Evolutionary conservation across 2,888 invertebrate genomes (phyloP).

Genomic region (Lissocephala sabroskyi): DNA sequence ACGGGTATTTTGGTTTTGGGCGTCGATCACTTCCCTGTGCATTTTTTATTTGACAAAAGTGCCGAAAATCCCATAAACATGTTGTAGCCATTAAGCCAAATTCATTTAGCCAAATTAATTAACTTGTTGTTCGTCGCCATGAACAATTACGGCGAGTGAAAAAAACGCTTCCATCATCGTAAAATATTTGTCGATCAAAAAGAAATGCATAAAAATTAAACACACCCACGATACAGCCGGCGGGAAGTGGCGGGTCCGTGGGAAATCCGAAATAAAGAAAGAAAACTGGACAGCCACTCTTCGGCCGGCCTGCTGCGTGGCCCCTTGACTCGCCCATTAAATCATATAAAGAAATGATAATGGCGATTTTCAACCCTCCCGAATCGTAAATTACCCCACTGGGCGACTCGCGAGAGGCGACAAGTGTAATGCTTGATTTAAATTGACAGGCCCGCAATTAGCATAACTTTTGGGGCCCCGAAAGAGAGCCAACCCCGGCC

Average conservation of each 20-base stretch:
- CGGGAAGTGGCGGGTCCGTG: too few species aligned
- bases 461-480: conserved; percentile 48
- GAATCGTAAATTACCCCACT: conserved; percentile 62
- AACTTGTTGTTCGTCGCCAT: conserved; percentile 62
- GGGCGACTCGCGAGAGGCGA: conserved; percentile 43
- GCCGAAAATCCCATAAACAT: conserved; percentile 57
- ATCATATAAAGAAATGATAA: conserved; percentile 69
- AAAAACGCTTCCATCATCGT: conserved; percentile 62
- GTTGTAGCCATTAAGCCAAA: conserved; percentile 59
- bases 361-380: conserved; percentile 67
- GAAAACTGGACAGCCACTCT: conserved; percentile 5
- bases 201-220: conserved; percentile 59
- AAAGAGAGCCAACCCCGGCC: not conserved
- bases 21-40: too few species aligned
- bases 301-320: not conserved
- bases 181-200: conserved; percentile 59
- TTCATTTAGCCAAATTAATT: conserved; percentile 61
- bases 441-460: conserved; percentile 67
- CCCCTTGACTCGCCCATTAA: conserved; percentile 39
- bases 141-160: conserved; percentile 59
- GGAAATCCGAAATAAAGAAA: not conserved
- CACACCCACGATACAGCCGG: too few species aligned
- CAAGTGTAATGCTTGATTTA: conserved; percentile 70
- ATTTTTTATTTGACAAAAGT: conserved; percentile 54
- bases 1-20: too few species aligned